Percentiles rank a stretch among this genome's conserved stretches.
Evolutionary conservation across 2,113 vertebrate species (phyloP).

Genomic region (Cisticola juncidis): DNA sequence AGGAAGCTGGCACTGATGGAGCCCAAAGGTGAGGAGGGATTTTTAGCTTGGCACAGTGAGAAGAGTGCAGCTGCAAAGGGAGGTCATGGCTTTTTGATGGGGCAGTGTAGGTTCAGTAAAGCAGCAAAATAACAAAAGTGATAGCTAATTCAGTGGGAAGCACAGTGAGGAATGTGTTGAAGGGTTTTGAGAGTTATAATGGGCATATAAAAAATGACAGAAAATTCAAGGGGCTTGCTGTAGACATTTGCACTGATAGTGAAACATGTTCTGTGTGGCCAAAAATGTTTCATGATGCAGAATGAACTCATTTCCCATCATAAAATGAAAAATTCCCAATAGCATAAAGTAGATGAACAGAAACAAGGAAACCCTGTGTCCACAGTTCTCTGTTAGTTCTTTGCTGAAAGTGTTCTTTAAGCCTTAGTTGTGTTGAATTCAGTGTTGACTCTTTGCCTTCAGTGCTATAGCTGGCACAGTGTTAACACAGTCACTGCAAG

Average conservation of each 20-base stretch:
- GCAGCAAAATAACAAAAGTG: neutral
- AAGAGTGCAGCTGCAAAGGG: neutral
- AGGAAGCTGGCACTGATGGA: neutral
- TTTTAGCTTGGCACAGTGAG: neutral
- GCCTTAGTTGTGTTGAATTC: neutral
- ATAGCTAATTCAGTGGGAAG: neutral
- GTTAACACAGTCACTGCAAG: neutral
- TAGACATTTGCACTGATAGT: neutral
- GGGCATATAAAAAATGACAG: neutral
- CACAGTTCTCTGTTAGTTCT: neutral
- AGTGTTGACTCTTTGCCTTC: neutral
- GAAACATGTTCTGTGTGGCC: fast-evolving
- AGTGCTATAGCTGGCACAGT: neutral
- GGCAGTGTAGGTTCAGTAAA: neutral
- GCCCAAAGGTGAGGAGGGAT: neutral
- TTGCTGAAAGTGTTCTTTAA: neutral
- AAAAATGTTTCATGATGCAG: neutral
- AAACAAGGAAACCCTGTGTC: neutral
- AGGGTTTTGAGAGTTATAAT: neutral
- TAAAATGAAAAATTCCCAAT: neutral
- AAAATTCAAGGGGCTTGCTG: neutral
- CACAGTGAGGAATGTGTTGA: neutral
- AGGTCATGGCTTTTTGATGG: neutral
- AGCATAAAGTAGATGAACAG: neutral
- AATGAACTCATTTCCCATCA: neutral